A percentile compares a stretch with the other conserved stretches of the same genome.
Conservation (phyloP, 2,797 vertebrate genomes). For the Yasuhikotakia modesta region DNA sequence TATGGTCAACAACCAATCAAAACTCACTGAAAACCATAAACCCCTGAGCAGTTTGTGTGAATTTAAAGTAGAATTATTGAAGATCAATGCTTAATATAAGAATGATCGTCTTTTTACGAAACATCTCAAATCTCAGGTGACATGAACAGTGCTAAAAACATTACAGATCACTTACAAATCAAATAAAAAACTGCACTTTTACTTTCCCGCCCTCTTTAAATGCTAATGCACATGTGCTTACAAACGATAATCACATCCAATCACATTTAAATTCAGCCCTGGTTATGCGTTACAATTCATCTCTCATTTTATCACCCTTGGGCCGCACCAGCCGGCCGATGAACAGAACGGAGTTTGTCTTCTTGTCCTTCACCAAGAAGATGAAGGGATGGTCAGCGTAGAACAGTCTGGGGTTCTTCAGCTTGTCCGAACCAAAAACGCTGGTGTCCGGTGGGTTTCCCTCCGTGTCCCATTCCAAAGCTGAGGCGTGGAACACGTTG, state of each 20-base stretch:
- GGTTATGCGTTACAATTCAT: conserved; percentile 83
- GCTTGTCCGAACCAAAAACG: conserved; percentile 84
- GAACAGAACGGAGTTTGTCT: conserved; percentile 89
- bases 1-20: conserved; percentile 1
- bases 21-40: conserved; percentile 36
- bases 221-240: conserved; percentile 14
- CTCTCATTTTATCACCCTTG: conserved; percentile 93
- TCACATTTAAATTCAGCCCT: conserved; percentile 45
- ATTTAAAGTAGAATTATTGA: conserved; percentile 51
- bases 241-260: conserved; percentile 43
- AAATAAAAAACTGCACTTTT: conserved; percentile 36
- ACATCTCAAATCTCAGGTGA: conserved; percentile 28
- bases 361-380: conserved; percentile 92
- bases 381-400: conserved; percentile 93
- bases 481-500: conserved; percentile 86
- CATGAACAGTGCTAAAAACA: too few relatives aligned
- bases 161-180: conserved; percentile 6
- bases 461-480: conserved; percentile 87
- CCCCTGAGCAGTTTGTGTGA: conserved; percentile 53
- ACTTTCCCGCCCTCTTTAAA: conserved; percentile 21
- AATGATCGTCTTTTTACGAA: conserved; percentile 52
- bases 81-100: conserved; percentile 69
- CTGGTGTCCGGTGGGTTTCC: conserved; percentile 87
- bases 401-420: conserved; percentile 89
- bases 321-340: conserved; percentile 89